These are phyloP conservation scores for Piscicola geometra DNA, from an alignment of 2,888 invertebrate genomes.

Conservation along the genomic window DNA sequence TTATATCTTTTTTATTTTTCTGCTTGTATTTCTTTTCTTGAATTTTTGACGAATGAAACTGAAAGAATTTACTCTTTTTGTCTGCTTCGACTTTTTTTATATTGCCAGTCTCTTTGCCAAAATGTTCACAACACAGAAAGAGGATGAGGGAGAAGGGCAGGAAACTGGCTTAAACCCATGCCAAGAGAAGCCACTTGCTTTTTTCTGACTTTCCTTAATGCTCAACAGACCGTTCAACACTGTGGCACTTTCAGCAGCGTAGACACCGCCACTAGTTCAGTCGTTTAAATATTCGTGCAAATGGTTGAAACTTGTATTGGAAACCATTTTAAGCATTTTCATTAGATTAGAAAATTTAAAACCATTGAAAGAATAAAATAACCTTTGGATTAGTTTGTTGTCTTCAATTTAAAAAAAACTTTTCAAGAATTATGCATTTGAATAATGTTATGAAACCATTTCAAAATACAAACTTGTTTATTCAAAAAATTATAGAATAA, in stretches of 20 bases:
- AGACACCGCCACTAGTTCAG: background rate
- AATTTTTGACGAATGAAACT: background rate
- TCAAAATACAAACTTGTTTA: too few relatives aligned
- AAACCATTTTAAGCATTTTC: too few relatives aligned
- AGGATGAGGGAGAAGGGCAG: constrained; percentile 5
- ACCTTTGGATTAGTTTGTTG: too few relatives aligned
- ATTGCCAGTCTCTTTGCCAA: background rate
- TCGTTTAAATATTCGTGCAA: background rate
- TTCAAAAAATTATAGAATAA: too few relatives aligned
- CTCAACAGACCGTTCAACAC: too few relatives aligned
- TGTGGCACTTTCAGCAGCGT: too few relatives aligned
- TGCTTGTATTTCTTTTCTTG: background rate
- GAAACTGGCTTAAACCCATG: background rate
- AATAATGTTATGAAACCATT: too few relatives aligned
- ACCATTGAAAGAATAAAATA: too few relatives aligned
- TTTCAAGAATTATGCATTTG: too few relatives aligned
- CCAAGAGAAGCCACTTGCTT: background rate
- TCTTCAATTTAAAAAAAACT: too few relatives aligned
- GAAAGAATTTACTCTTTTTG: background rate
- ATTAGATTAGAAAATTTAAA: too few relatives aligned
- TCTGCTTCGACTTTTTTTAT: background rate
- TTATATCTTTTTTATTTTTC: background rate
- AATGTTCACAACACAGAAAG: background rate
- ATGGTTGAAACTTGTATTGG: background rate
- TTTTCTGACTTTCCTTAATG: background rate